Evolutionary conservation across 1,140 invertebrate genomes (phyloP), one percentile per base, ranked within the genome.

Genomic region (Polypedilum vanderplanki): DNA sequence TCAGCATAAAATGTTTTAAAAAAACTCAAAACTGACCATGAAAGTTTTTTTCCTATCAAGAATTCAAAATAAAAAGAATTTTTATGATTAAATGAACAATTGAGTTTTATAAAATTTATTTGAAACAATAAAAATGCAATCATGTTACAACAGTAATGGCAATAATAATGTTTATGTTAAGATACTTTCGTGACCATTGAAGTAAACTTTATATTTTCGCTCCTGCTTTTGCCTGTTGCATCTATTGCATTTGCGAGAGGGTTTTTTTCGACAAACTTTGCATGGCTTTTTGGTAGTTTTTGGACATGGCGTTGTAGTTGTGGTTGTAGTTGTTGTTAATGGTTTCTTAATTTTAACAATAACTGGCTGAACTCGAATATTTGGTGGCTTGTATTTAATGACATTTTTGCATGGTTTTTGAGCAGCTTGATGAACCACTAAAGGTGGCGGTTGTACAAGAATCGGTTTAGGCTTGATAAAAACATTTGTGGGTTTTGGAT

Each of bases 401-500:
- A 20, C 17, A 18, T 17, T 17, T 20, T 70, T 70, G 5, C 65
- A 70, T 70, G 65, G 65, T 18, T 70, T 70, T 70, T 18, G 65
- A 22, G 17, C 17, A 18, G 65, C n/a, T 20, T 70, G 65, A 70
- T 70, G 65, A 22, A 70, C 20, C 8, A 70, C 65, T 20, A 70
- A 17, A 4, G 65, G 65, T 20, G 65, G 65, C 1, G 65, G 65
- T 20, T 70, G 65, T 5, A 70, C 65, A 9, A 70, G n/a, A 70
- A 70, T 70, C 4, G 65, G 65, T 20, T 70, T 70, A 4, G 65
- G 18, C 10, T 70, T 70, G 20, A 70, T 70, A 18, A 18, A 70
- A 5, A 70, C 65, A 70, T 70, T 70, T 70, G 65, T 70, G 4
- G 65, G 65, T 12, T 70, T 70, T 70, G 65, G 65, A 20, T 18